Conservation (phyloP, 2,888 invertebrate genomes). For the Zygothrica quintamaculata region DNA sequence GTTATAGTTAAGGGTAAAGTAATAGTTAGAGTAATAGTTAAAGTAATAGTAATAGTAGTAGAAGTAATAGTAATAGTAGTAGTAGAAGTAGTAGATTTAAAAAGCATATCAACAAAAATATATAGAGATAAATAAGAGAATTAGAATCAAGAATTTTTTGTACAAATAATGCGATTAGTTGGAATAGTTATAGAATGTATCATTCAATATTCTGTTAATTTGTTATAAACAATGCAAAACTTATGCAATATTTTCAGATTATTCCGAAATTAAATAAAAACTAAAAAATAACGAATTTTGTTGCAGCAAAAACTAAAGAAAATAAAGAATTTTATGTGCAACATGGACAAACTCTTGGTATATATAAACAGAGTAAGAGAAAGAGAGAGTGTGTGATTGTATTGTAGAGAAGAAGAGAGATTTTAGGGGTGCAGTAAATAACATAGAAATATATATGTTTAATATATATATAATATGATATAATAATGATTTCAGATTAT, state of each 20-base stretch:
- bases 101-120: conserved; percentile 73
- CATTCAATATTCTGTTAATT: no score
- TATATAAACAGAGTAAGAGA: no score
- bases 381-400: conserved; percentile 18
- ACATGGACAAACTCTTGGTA: conserved; percentile 28
- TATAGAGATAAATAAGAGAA: neutral
- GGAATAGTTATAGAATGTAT: no score
- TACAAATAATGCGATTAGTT: neutral
- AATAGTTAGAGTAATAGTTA: conserved; percentile 62
- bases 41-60: no score
- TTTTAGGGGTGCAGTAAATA: conserved; percentile 38
- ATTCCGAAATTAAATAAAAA: conserved; percentile 5
- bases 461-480: conserved; percentile 21
- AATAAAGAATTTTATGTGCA: no score
- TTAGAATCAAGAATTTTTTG: neutral
- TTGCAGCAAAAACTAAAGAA: no score
- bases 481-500: conserved; percentile 36
- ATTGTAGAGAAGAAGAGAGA: no score
- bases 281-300: conserved; percentile 21
- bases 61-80: conserved; percentile 73
- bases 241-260: conserved; percentile 12
- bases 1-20: no score
- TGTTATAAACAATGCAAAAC: no score
- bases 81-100: conserved; percentile 73
- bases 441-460: no score